phyloP scores from a whole-genome alignment of 2,113 vertebrate genomes.

The Corythaixoides concolor region DNA sequence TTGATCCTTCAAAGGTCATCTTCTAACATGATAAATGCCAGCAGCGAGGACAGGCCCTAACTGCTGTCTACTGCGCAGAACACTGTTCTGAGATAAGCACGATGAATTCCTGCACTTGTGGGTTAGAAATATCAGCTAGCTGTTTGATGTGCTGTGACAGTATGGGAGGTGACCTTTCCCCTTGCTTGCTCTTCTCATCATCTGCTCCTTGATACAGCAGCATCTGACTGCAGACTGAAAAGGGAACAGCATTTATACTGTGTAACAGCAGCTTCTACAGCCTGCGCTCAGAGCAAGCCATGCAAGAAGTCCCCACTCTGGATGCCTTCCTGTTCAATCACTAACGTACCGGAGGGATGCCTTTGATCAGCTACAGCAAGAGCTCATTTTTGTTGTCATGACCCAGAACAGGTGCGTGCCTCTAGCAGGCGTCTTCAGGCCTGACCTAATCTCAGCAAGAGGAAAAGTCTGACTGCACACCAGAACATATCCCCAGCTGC shows the following conservation, averaged over 20 bases:
- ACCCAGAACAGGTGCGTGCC: rapidly evolving
- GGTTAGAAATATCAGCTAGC: not conserved
- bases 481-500: not conserved
- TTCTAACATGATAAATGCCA: slow-evolving; percentile 1
- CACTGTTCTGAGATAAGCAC: not conserved
- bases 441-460: not conserved
- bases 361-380: not conserved
- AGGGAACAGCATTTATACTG: rapidly evolving
- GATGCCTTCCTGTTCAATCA: not conserved
- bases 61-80: not conserved
- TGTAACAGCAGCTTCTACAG: not conserved
- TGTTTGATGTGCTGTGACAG: slow-evolving; percentile 7
- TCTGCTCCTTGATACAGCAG: not conserved
- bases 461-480: not conserved
- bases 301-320: not conserved
- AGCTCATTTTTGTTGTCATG: rapidly evolving
- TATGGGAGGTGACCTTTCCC: slow-evolving; percentile 20
- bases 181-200: not conserved
- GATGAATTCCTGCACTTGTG: not conserved
- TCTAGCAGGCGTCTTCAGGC: not conserved
- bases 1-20: slow-evolving; percentile 20
- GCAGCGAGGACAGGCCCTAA: not conserved
- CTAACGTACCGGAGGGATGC: too few relatives aligned
- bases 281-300: not conserved
- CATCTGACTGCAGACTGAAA: not conserved